Evolutionary conservation across 2,797 vertebrate genomes (phyloP).

Genomic region (Sarcophilus harrisii): DNA sequence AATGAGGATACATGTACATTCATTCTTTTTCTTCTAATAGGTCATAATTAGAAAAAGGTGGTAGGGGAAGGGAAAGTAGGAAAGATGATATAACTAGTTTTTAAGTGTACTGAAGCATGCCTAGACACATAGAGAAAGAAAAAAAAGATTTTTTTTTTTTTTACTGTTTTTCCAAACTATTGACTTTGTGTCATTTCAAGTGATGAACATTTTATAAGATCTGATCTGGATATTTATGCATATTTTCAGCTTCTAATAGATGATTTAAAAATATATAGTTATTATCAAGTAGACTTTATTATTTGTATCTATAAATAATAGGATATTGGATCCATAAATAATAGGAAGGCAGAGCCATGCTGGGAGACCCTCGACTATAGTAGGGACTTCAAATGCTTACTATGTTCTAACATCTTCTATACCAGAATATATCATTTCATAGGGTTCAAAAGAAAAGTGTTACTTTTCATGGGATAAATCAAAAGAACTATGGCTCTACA

Average conservation of each 20-base stretch:
- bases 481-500: neutral
- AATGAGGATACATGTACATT: neutral
- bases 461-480: neutral
- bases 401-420: neutral
- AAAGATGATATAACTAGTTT: neutral
- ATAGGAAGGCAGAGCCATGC: neutral
- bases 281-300: neutral
- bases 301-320: no score
- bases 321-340: neutral
- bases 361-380: neutral
- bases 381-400: neutral
- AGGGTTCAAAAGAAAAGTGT: neutral
- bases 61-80: neutral
- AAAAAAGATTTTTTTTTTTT: neutral
- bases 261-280: neutral
- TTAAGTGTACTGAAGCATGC: neutral
- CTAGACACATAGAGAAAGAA: neutral
- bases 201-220: neutral
- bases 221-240: neutral
- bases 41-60: neutral
- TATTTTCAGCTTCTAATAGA: neutral
- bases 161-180: neutral
- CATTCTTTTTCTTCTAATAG: neutral
- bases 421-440: neutral
- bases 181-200: neutral